These are phyloP conservation scores for Dendronephthya gigantea DNA, from an alignment of 64 coral and sea anemone species.

Conservation along the genomic window DNA sequence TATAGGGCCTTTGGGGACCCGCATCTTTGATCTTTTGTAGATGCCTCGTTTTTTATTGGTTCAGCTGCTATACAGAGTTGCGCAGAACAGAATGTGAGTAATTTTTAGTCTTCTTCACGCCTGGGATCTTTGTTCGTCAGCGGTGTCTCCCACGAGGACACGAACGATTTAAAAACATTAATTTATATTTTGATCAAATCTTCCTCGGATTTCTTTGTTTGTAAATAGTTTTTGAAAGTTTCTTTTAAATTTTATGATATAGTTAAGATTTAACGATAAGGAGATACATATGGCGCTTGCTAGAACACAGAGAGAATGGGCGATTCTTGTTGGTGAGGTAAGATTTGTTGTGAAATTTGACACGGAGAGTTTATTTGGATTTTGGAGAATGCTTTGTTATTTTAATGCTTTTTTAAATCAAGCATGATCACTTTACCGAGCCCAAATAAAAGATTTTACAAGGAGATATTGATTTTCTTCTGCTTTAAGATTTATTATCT, in stretches of 20 bases:
- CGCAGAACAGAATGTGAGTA: too few species aligned
- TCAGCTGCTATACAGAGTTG: too few species aligned
- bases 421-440: background rate
- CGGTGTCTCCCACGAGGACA: background rate
- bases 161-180: background rate
- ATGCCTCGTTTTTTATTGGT: too few species aligned
- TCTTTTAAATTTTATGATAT: background rate
- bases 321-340: constrained; percentile 87
- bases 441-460: background rate
- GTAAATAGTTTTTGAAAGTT: background rate
- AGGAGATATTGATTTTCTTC: background rate
- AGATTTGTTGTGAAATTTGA: background rate
- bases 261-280: background rate
- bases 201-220: too few species aligned
- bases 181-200: background rate
- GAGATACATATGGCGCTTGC: constrained; percentile 57
- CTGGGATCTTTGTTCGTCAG: background rate
- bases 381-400: background rate
- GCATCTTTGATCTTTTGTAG: too few species aligned
- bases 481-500: background rate
- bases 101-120: background rate
- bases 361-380: background rate
- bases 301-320: constrained; percentile 86
- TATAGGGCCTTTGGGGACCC: too few species aligned
- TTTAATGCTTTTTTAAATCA: background rate